Conservation (phyloP, 2,797 vertebrate genomes). For the Gambelia wislizenii region DNA sequence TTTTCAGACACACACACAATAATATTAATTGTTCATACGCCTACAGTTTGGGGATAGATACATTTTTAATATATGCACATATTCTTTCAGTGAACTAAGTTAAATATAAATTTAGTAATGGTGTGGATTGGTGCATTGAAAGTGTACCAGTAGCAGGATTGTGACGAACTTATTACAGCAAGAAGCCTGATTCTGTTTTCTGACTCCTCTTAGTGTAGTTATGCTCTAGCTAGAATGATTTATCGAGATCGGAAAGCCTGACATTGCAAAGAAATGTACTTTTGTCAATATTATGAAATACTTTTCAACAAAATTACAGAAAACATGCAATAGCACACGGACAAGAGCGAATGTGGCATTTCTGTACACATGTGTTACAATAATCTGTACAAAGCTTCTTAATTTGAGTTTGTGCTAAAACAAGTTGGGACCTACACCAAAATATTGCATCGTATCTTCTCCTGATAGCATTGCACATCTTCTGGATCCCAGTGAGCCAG, state of each 20-base stretch:
- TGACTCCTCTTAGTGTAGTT: neutral
- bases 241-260: conserved; percentile 26
- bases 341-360: neutral
- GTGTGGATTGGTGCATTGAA: neutral
- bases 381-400: neutral
- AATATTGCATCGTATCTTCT: neutral
- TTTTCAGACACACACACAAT: neutral
- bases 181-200: neutral
- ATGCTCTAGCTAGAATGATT: conserved; percentile 15
- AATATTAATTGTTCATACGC: conserved; percentile 7
- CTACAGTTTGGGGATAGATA: neutral
- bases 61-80: neutral
- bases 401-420: neutral
- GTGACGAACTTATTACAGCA: conserved; percentile 10
- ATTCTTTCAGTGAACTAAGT: neutral
- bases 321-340: neutral
- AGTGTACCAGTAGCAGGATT: fast-evolving
- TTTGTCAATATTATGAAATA: neutral
- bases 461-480: neutral
- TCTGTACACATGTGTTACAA: conserved; percentile 39
- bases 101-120: neutral
- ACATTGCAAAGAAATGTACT: conserved; percentile 23
- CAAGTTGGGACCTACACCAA: neutral
- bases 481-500: neutral
- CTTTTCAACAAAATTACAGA: conserved; percentile 22